Base-by-base conservation (phyloP, 2,888 invertebrate species). In the Leptinotarsa haldemani region DNA sequence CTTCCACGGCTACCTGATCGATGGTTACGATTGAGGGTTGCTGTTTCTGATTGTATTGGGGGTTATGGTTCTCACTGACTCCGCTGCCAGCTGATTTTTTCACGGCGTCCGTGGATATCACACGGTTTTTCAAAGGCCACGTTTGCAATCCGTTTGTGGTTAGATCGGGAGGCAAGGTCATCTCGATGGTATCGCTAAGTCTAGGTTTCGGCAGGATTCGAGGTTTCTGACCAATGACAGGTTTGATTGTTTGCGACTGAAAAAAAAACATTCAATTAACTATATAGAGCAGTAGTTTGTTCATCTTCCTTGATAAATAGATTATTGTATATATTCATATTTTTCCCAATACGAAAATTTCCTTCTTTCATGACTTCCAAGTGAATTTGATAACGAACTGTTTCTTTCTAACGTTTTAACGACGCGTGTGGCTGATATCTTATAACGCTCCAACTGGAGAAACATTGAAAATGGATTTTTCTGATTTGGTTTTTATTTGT, bases 1-100 rank as follows among this genome's bases (percentile, higher is more conserved):
- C 95, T 84, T 95, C 95, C 46, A 93, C 90, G n/a, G 94, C 94
- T 7, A 95, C 94, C 86, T 94, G 76, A 76, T 71, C 79, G 74
- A 70, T 77, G 22, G 58, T 76, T 69, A 80, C 80, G 80, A 83
- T 66, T 16, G 80, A 71, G 75, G 22, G 46, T 20, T 18, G 68
- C 20, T 48, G 68, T 40, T 40, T 69, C 22, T 9, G 73, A n/a
- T 46, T 73, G 64, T 15, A 69, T 58, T 25, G 70, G n/a, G 18
- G 63, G 50, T 47, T 48, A 52, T n/a, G 64, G 50, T 12, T 61
- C 1, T 50, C 22, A 13, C 56, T 53, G 58, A 18, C 68, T 56
- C 53, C 56, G 20, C 20, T n/a, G 20, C 47, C n/a, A 15, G 71
- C 74, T 58, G 22, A 79, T 61, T 87, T 88, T 50, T 87, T 87